These are phyloP conservation scores for Ancistrus triradiatus DNA, from an alignment of 2,113 vertebrate species.

Conservation along the genomic window DNA sequence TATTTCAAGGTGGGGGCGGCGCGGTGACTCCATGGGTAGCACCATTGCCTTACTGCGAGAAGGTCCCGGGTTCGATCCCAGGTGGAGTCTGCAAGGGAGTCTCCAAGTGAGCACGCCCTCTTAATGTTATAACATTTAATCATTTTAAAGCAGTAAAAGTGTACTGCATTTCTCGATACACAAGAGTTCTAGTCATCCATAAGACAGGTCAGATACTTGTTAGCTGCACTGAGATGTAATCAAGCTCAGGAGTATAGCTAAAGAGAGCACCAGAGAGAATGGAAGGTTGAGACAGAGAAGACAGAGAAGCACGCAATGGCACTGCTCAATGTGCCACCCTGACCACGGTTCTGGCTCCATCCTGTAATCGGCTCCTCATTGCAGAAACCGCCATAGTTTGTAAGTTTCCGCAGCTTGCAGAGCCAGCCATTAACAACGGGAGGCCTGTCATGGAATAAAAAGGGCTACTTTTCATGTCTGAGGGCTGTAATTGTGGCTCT, in stretches of 20 bases:
- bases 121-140: no score
- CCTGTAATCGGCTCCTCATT: slow-evolving; percentile 68
- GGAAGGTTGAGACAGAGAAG: slow-evolving; percentile 7
- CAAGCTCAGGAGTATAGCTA: slow-evolving; percentile 4
- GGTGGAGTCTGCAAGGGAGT: no score
- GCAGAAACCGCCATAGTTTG: slow-evolving; percentile 63
- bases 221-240: not conserved
- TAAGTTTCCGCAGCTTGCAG: slow-evolving; percentile 67
- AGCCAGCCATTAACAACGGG: slow-evolving; percentile 65
- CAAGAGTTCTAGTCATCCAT: not conserved
- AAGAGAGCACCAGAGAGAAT: no score
- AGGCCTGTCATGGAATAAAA: slow-evolving; percentile 68
- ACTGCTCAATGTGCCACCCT: slow-evolving; percentile 54
- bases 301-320: slow-evolving; percentile 22
- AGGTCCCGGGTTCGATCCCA: no score
- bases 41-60: no score
- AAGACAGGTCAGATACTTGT: not conserved
- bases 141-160: not conserved
- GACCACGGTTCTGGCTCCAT: slow-evolving; percentile 61
- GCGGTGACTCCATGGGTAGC: no score
- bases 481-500: slow-evolving; percentile 72
- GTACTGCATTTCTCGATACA: not conserved
- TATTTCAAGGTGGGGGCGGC: no score
- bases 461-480: slow-evolving; percentile 75
- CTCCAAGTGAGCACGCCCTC: no score